Evolutionary conservation across 1,140 invertebrate species (phyloP).

Genomic region (Neodiprion virginianus): DNA sequence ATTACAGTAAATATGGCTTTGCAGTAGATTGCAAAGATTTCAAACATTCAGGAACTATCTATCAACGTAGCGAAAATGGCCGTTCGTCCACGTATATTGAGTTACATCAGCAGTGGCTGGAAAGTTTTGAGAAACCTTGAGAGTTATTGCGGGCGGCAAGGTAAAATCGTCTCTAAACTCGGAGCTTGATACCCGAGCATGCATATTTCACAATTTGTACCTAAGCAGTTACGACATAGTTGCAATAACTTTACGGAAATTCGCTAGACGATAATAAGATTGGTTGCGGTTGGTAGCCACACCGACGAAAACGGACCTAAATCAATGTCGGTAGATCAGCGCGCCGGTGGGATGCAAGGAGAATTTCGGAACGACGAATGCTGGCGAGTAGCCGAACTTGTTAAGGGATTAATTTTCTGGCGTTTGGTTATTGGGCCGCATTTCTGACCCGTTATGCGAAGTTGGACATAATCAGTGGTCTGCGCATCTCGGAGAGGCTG

Average conservation of each 20-base stretch:
- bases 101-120: not conserved
- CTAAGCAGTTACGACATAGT: slow-evolving; percentile 2
- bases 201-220: not conserved
- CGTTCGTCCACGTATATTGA: not conserved
- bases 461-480: not conserved
- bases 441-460: not conserved
- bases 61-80: not conserved
- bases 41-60: not conserved
- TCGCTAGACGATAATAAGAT: slow-evolving; percentile 2
- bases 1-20: no score
- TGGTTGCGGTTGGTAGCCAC: not conserved
- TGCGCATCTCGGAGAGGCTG: not conserved
- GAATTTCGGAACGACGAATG: no score
- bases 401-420: no score
- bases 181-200: not conserved
- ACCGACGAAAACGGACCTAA: not conserved
- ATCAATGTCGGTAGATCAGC: not conserved
- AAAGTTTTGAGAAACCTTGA: not conserved
- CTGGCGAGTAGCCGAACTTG: no score
- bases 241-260: not conserved
- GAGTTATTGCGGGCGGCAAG: not conserved
- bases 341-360: not conserved
- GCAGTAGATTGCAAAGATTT: not conserved
- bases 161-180: not conserved
- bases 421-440: not conserved